Base-by-base conservation (phyloP, 2,797 vertebrate genomes). In the Novumbra hubbsi region DNA sequence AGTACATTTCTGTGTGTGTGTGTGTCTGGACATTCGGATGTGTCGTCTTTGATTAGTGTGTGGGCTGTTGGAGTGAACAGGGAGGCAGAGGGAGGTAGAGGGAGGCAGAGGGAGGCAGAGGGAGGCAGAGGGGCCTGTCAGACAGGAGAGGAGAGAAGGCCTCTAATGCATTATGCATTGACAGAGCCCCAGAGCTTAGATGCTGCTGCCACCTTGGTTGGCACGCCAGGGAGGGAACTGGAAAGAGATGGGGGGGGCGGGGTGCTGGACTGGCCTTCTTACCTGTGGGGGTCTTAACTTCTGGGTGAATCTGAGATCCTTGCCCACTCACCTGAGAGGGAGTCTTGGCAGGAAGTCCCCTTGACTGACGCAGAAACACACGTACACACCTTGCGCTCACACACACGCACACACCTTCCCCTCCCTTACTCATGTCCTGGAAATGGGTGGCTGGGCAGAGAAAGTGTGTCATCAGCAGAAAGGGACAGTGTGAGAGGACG, bases 161-260 rank as follows among this genome's bases (percentile, higher is more conserved):
- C 93, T 87, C 95, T 98, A 94, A 96, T 98, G 96, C 95, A 98
- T 98, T 96, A 97, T 98, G 95, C 96, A 97, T 96, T 93, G 96
- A 95, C 95, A 93, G 94, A 94, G 94, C 94, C 55, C 94, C 87
- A 88, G 94, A 94, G 95, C 89, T 93, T 86, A 92, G 55, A 60
- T 27, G 55, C 55, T 60, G 55, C 21, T 60, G 21, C 90, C 95
- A 94, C 92, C 91, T 93, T 85, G 91, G 90, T 93, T 78, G 84
- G 86, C 88, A 82, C 84, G 83, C 87, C 85, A 68, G 86, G 85
- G 88, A 89, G 83, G 92, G 92, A 94, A 90, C 9, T 4, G 21
- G 55, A 24, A 21, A 60, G 12, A 55, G 15, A 19, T 38, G 34
- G 34, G 21, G 21, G 21, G 21, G 55, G n/a, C 24, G n/a, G 24